These are phyloP conservation scores for Turritopsis dohrnii DNA, from an alignment of 30 jellyfish, hydroid and myxozoan genomes.

Conservation along the genomic window DNA sequence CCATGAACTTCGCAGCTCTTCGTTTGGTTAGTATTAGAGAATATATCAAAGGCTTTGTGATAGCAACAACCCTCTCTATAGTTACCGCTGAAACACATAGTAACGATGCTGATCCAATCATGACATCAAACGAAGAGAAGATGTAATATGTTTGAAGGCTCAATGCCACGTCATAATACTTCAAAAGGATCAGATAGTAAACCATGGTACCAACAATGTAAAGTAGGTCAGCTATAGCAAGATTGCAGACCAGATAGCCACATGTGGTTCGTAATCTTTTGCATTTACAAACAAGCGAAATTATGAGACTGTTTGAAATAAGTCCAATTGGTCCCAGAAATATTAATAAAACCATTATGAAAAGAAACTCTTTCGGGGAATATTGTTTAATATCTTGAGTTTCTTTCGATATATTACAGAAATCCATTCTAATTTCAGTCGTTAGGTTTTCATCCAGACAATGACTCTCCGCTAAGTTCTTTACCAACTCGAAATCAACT, in stretches of 20 bases:
- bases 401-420: conserved; percentile 1
- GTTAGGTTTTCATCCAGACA: not conserved
- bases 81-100: conserved; percentile 13
- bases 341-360: not conserved
- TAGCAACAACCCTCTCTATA: conserved; percentile 9
- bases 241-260: conserved; percentile 7
- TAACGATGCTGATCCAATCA: conserved; percentile 26
- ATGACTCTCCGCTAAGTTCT: not conserved
- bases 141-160: not conserved
- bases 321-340: conserved; percentile 18
- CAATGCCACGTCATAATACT: not conserved
- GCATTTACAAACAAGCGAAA: not conserved
- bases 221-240: conserved; percentile 12
- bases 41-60: conserved; percentile 9
- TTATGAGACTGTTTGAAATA: conserved; percentile 1
- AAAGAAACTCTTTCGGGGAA: not conserved
- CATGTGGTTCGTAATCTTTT: conserved; percentile 1
- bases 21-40: conserved; percentile 2
- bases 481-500: not conserved
- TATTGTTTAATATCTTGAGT: not conserved
- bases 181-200: not conserved
- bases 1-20: not conserved
- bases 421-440: not conserved
- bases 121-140: conserved; percentile 12
- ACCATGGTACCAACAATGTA: not conserved